Percentiles rank a stretch among this genome's conserved stretches.
phyloP scores from a whole-genome alignment of 1,140 invertebrate species.

The Sitobion miscanthi region DNA sequence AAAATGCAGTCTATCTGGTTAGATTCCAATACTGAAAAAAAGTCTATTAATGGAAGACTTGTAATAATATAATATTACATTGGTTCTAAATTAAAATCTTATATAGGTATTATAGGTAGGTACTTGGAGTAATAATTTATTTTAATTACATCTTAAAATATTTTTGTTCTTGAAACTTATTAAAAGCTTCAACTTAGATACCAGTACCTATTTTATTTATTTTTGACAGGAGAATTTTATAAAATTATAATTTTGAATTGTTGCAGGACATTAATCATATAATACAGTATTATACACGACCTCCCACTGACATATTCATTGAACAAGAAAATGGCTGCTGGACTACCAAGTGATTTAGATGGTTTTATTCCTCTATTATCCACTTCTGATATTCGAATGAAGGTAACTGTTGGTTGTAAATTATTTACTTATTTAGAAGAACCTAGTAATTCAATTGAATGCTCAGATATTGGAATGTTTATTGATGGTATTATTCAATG shows the following conservation, averaged over 20 bases:
- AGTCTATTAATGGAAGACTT: background rate
- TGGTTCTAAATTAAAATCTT: background rate
- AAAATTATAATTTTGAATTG: background rate
- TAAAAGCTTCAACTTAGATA: background rate
- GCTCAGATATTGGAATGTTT: conserved; percentile 84
- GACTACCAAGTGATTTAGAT: conserved; percentile 70
- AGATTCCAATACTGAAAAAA: background rate
- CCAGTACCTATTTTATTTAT: background rate
- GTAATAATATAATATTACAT: background rate
- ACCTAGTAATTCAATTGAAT: conserved; percentile 74
- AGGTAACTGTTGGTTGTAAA: conserved; percentile 79
- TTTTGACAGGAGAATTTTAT: background rate
- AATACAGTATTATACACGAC: background rate
- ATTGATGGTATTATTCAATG: conserved; percentile 86
- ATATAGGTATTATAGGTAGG: too few relatives aligned
- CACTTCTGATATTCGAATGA: conserved; percentile 85
- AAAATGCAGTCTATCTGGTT: background rate
- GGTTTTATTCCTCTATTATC: conserved; percentile 80
- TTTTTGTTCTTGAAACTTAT: background rate
- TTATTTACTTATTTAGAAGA: conserved; percentile 79
- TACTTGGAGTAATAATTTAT: too few relatives aligned
- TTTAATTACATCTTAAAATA: background rate
- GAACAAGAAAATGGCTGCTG: conserved; percentile 13
- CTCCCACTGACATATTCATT: background rate
- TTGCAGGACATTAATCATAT: background rate